A percentile compares a stretch with the other conserved stretches of the same genome.
phyloP scores from a whole-genome alignment of 2,797 vertebrate species.

The Acestrorhynchus altus region DNA sequence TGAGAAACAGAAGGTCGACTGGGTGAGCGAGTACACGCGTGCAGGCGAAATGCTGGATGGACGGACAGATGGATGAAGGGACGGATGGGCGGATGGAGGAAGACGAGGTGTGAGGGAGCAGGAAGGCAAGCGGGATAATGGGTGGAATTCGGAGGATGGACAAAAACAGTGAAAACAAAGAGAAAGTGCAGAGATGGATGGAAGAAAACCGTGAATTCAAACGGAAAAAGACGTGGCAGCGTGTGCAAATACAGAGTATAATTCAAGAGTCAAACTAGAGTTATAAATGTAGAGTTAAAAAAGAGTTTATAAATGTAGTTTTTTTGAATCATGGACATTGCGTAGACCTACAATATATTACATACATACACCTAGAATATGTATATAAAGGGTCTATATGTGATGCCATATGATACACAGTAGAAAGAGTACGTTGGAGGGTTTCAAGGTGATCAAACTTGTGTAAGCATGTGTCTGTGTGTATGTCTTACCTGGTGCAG shows the following conservation, averaged over 20 bases:
- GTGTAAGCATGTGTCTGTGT: conserved; percentile 34
- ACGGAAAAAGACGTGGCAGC: conserved; percentile 13
- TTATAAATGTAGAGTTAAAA: too few relatives aligned
- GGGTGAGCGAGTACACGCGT: neutral
- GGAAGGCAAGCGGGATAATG: conserved; percentile 27
- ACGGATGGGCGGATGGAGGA: too few relatives aligned
- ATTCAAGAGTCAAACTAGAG: too few relatives aligned
- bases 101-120: neutral
- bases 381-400: too few relatives aligned
- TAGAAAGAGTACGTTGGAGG: too few relatives aligned
- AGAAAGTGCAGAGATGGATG: conserved; percentile 33
- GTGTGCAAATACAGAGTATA: neutral
- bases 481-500: conserved; percentile 84
- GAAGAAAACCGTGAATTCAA: conserved; percentile 55
- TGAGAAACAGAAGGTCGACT: neutral
- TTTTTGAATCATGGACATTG: too few relatives aligned
- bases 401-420: too few relatives aligned
- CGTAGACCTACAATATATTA: too few relatives aligned
- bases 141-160: conserved; percentile 63
- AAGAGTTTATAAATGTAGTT: too few relatives aligned
- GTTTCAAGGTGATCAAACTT: neutral
- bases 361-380: too few relatives aligned
- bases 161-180: conserved; percentile 12
- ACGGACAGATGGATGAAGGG: too few relatives aligned
- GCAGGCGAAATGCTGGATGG: neutral